Conservation (phyloP, 2,113 vertebrate genomes). For the Varanus salvator region DNA sequence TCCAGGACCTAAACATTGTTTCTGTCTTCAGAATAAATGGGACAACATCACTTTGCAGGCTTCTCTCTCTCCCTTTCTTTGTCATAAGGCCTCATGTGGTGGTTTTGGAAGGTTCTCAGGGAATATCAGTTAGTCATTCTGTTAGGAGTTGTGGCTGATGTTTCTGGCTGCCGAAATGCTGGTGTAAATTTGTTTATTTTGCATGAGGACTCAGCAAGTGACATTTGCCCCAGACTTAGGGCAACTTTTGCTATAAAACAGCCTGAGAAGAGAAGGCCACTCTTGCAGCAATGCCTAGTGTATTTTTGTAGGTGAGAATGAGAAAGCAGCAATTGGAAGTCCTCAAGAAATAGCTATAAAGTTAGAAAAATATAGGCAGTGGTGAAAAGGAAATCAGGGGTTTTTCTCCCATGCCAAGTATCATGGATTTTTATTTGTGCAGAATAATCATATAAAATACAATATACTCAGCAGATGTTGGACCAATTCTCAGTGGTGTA, state of each 20-base stretch:
- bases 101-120: background rate
- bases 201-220: background rate
- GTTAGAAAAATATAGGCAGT: background rate
- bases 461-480: background rate
- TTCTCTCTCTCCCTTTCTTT: background rate
- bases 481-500: background rate
- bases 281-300: background rate
- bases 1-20: background rate
- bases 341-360: background rate
- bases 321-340: background rate
- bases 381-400: background rate
- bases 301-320: background rate
- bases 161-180: background rate
- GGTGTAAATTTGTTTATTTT: background rate
- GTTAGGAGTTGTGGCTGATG: background rate
- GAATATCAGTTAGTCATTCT: background rate
- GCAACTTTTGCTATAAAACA: background rate
- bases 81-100: background rate
- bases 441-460: constrained; percentile 15
- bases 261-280: background rate
- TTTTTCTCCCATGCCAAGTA: background rate
- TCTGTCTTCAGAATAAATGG: background rate
- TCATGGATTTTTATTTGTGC: constrained; percentile 2
- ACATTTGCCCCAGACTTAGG: background rate
- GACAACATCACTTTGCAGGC: background rate